Percentiles rank a stretch among this genome's conserved stretches.
phyloP scores from a whole-genome alignment of 1,140 invertebrate species.

The Nephila pilipes region DNA sequence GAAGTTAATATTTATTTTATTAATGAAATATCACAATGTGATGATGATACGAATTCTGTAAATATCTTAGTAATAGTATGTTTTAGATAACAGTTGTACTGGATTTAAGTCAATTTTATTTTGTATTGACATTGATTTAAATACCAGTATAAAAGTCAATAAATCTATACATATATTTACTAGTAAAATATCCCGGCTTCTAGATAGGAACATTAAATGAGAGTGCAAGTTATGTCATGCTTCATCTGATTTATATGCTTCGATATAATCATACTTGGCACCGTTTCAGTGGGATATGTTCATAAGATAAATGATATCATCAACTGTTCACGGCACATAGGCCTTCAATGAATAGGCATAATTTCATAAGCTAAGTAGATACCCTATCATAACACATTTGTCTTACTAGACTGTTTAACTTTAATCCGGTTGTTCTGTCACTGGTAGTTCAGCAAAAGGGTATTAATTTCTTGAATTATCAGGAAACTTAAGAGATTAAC shows the following conservation, averaged over 20 bases:
- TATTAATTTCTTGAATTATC: conserved; percentile 1
- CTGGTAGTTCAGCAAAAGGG: neutral
- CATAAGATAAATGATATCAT: conserved; percentile 41
- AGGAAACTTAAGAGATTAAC: neutral
- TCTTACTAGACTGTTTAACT: conserved; percentile 3
- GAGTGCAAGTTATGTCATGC: neutral
- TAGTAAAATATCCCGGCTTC: neutral
- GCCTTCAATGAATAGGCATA: neutral
- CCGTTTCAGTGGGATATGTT: conserved; percentile 18
- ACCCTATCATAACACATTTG: conserved; percentile 15
- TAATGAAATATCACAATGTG: no score
- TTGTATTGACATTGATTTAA: no score
- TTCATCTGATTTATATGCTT: conserved; percentile 43
- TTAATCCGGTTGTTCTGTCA: neutral
- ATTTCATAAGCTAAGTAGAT: conserved; percentile 32
- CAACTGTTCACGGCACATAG: conserved; percentile 19
- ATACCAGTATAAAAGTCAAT: no score
- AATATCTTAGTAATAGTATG: no score
- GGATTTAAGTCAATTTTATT: no score
- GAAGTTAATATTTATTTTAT: no score
- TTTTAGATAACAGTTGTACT: no score
- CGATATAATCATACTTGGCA: conserved; percentile 26
- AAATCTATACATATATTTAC: neutral
- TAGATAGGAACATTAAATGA: neutral
- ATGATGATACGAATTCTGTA: no score